Evolutionary conservation across 2,888 invertebrate species (phyloP).

Genomic region (Stenurella melanura): DNA sequence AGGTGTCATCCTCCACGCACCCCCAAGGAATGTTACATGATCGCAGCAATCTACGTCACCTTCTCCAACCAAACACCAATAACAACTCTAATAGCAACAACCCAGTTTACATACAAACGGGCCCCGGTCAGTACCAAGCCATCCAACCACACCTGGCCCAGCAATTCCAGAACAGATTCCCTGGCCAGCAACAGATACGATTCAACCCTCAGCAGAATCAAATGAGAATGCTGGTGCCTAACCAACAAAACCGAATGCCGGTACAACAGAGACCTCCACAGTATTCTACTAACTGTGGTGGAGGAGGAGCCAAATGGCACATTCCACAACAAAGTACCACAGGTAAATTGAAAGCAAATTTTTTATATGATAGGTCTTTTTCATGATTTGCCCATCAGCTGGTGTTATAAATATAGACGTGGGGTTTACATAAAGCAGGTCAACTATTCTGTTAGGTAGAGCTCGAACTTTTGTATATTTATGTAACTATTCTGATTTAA

Average conservation of each 20-base stretch:
- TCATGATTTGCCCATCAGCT: no score
- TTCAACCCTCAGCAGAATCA: constrained; percentile 45
- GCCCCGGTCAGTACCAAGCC: constrained; percentile 72
- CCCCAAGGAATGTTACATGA: constrained; percentile 75
- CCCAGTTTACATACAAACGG: constrained; percentile 72
- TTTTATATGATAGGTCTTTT: no score
- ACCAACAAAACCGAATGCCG: constrained; percentile 45
- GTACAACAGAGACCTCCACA: constrained; percentile 55
- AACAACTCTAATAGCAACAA: constrained; percentile 55
- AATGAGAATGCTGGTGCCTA: constrained; percentile 42
- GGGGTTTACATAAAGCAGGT: no score
- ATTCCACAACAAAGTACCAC: constrained; percentile 78
- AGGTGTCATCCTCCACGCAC: constrained; percentile 78
- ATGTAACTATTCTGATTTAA: no score
- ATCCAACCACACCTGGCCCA: constrained; percentile 71
- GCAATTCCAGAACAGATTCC: constrained; percentile 68
- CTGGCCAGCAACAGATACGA: constrained; percentile 58
- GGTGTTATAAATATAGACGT: no score
- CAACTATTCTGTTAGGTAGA: no score
- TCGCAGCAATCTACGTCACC: constrained; percentile 70
- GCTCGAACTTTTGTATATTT: no score
- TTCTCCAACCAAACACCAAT: constrained; percentile 69
- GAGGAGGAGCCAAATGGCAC: constrained; percentile 79
- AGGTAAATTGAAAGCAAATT: no score
- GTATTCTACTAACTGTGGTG: constrained; percentile 42